Conservation (phyloP, 2,113 vertebrate species). For the Cryptotis parvus region DNA sequence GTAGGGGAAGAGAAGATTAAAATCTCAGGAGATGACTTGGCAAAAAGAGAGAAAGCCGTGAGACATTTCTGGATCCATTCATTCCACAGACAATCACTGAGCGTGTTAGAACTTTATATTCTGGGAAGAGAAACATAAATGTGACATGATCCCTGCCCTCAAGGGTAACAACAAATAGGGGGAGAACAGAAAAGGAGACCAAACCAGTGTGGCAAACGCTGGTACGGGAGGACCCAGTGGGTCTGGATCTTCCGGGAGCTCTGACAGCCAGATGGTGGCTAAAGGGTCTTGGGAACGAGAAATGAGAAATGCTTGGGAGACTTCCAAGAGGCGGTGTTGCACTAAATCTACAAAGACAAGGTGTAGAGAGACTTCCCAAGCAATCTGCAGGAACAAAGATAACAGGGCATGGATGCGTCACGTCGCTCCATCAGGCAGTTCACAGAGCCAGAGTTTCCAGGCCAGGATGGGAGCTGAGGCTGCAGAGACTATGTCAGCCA, state of each 20-base stretch:
- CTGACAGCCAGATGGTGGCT: neutral
- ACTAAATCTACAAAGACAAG: constrained; percentile 40
- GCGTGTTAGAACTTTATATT: neutral
- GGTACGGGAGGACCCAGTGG: neutral
- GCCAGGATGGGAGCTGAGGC: neutral
- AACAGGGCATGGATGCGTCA: neutral
- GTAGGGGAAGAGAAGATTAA: neutral
- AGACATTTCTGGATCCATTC: neutral
- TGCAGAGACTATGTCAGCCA: neutral
- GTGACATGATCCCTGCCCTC: neutral
- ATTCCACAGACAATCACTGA: neutral
- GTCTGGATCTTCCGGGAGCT: neutral
- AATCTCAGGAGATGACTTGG: neutral
- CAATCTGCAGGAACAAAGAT: constrained; percentile 1
- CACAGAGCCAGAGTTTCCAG: neutral
- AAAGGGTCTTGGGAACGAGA: neutral
- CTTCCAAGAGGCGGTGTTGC: neutral
- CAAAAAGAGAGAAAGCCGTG: neutral
- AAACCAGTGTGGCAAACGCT: neutral
- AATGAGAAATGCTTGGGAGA: neutral
- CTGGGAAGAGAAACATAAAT: neutral
- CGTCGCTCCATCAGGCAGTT: neutral
- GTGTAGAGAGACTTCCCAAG: neutral
- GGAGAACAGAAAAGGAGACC: neutral
- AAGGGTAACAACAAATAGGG: neutral